These are phyloP conservation scores for Bubo scandiacus DNA, from an alignment of 2,113 vertebrate genomes.

Conservation along the genomic window DNA sequence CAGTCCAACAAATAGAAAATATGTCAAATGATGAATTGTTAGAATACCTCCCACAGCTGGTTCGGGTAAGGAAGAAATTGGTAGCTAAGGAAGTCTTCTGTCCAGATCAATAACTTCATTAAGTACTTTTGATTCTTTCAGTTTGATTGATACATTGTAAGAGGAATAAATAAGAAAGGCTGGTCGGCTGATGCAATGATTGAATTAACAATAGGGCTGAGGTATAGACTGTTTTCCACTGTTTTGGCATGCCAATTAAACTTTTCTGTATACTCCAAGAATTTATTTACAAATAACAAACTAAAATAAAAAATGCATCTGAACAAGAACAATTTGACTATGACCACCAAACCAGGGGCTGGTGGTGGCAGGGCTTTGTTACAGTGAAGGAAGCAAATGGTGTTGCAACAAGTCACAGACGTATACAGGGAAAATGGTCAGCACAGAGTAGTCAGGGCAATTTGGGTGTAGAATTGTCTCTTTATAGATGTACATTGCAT, in stretches of 20 bases:
- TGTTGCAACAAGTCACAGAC: not conserved
- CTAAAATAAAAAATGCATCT: not conserved
- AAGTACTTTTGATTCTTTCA: constrained; percentile 9
- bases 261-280: not conserved
- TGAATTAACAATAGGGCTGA: not conserved
- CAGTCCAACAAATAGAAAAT: constrained; percentile 79
- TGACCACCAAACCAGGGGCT: not conserved
- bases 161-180: not conserved
- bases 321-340: not conserved
- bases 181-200: not conserved
- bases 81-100: not conserved
- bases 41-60: constrained; percentile 83
- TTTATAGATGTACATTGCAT: not conserved
- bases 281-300: not conserved
- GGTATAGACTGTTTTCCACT: not conserved
- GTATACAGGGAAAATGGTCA: not conserved
- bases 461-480: not conserved
- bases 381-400: not conserved
- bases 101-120: constrained; percentile 38
- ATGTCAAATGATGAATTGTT: constrained; percentile 81
- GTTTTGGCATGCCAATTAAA: not conserved
- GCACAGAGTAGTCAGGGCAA: not conserved
- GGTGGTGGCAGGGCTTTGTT: not conserved
- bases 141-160: not conserved
- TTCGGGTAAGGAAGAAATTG: constrained; percentile 79